Evolutionary conservation across 2,888 invertebrate species (phyloP).

Genomic region (Catonia carolina): DNA sequence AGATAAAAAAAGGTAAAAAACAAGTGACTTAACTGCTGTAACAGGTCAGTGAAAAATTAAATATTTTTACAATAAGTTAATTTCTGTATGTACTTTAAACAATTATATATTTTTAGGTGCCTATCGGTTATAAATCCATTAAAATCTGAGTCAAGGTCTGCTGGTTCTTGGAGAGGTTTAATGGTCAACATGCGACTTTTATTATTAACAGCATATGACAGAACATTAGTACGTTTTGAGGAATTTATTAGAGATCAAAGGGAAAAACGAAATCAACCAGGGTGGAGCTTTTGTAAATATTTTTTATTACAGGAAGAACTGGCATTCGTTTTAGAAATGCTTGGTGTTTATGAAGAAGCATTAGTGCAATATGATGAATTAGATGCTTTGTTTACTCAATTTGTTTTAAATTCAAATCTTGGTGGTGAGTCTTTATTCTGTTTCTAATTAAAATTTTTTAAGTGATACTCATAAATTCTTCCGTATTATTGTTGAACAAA

Average conservation of each 20-base stretch:
- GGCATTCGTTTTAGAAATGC: constrained; percentile 89
- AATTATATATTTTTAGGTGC: constrained; percentile 77
- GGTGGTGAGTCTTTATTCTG: constrained; percentile 49
- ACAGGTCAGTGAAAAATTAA: too few relatives aligned
- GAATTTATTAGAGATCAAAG: constrained; percentile 84
- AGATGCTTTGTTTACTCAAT: constrained; percentile 94
- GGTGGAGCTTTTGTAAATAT: constrained; percentile 93
- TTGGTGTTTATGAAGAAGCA: constrained; percentile 88
- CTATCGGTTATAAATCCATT: constrained; percentile 86
- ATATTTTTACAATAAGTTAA: too few relatives aligned
- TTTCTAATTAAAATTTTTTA: background rate
- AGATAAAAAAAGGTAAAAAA: too few relatives aligned
- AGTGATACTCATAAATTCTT: background rate
- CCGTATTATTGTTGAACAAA: background rate
- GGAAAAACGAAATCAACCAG: constrained; percentile 80
- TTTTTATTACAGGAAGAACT: constrained; percentile 93
- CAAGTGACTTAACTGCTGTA: too few relatives aligned
- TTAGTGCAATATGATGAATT: constrained; percentile 95
- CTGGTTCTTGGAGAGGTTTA: constrained; percentile 84
- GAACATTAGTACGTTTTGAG: constrained; percentile 77
- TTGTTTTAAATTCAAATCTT: constrained; percentile 86
- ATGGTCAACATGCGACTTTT: constrained; percentile 76
- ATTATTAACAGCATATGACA: constrained; percentile 78
- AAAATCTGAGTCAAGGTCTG: constrained; percentile 79
- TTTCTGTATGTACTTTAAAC: background rate